phyloP scores from a whole-genome alignment of 2,888 invertebrate species.

The Scrobipalpa atriplicella region DNA sequence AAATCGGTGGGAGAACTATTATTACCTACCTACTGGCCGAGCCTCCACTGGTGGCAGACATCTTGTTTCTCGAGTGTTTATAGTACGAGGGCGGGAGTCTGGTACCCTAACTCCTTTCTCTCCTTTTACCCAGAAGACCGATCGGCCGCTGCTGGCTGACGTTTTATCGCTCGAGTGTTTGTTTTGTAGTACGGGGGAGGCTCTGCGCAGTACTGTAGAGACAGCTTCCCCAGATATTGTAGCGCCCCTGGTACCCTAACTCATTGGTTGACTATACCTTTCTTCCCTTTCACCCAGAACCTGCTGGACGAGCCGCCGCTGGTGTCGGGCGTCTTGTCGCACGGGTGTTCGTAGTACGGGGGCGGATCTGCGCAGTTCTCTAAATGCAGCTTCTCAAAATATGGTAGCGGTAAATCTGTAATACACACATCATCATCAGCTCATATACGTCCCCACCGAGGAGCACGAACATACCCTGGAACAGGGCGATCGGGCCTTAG shows the following conservation, averaged over 20 bases:
- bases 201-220: neutral
- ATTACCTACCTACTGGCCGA: too few relatives aligned
- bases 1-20: too few relatives aligned
- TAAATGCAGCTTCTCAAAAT: neutral
- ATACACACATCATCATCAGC: too few relatives aligned
- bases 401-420: neutral
- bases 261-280: too few relatives aligned
- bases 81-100: too few relatives aligned
- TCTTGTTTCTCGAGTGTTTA: too few relatives aligned
- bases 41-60: too few relatives aligned
- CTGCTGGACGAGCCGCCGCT: neutral
- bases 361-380: neutral
- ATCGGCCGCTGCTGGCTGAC: neutral
- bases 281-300: neutral
- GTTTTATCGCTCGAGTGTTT: neutral
- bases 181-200: neutral
- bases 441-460: too few relatives aligned
- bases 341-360: neutral
- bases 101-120: neutral
- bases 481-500: too few relatives aligned
- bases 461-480: too few relatives aligned
- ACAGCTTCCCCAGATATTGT: neutral
- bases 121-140: neutral
- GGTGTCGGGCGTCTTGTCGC: neutral
- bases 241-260: neutral